phyloP scores from a whole-genome alignment of 1,140 invertebrate genomes.

The Galleria mellonella region DNA sequence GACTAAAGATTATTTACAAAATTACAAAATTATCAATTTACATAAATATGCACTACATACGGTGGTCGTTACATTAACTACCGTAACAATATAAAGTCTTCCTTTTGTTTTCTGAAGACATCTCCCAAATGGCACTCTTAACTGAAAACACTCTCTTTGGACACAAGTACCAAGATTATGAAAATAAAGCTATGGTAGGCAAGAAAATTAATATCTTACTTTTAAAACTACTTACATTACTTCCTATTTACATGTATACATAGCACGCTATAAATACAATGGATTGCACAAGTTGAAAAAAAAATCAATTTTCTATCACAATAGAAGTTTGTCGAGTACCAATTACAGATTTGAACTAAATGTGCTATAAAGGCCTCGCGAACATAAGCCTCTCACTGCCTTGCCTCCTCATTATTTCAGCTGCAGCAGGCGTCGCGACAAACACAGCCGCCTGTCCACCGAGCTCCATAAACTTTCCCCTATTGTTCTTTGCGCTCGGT shows the following conservation, averaged over 20 bases:
- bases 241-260: slow-evolving; percentile 1
- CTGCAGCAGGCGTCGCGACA: slow-evolving; percentile 57
- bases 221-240: background rate
- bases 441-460: slow-evolving; percentile 56
- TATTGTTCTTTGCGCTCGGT: slow-evolving; percentile 36
- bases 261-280: slow-evolving; percentile 1
- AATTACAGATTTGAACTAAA: too few relatives aligned
- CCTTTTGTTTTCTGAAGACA: slow-evolving; percentile 10
- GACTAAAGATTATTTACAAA: slow-evolving; percentile 9
- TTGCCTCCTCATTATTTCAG: slow-evolving; percentile 61
- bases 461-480: slow-evolving; percentile 61
- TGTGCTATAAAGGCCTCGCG: slow-evolving; percentile 52
- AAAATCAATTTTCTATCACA: slow-evolving; percentile 1
- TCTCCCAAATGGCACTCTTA: slow-evolving; percentile 25
- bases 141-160: slow-evolving; percentile 19
- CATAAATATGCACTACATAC: slow-evolving; percentile 13
- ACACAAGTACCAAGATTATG: slow-evolving; percentile 10
- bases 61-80: slow-evolving; percentile 15
- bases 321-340: background rate
- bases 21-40: slow-evolving; percentile 4
- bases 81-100: slow-evolving; percentile 2
- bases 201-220: slow-evolving; percentile 4
- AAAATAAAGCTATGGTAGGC: slow-evolving; percentile 13
- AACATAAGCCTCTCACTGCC: slow-evolving; percentile 60
- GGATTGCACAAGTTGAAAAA: slow-evolving; percentile 1